These are phyloP conservation scores for Gymnoscopelus braueri DNA, from an alignment of 2,797 vertebrate genomes.

Conservation along the genomic window DNA sequence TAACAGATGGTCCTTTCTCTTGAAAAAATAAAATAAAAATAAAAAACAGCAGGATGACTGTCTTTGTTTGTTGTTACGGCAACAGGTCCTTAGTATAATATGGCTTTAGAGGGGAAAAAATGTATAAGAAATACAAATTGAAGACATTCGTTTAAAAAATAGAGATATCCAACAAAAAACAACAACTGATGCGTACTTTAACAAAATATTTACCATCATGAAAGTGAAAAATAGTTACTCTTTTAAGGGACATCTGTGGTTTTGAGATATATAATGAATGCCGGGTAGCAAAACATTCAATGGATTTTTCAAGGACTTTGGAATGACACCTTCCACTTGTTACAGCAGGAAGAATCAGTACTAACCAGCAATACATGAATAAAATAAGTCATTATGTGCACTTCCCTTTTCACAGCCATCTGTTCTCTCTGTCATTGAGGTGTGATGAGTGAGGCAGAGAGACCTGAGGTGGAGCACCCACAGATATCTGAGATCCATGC, in stretches of 20 bases:
- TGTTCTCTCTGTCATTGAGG: not conserved
- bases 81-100: conserved; percentile 6
- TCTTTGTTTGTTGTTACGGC: not conserved
- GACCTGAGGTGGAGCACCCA: not conserved
- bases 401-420: not conserved
- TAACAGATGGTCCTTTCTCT: conserved; percentile 40
- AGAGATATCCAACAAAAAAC: not conserved
- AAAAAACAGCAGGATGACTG: not conserved
- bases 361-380: too few relatives aligned
- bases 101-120: conserved; percentile 36
- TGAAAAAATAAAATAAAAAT: conserved; percentile 10
- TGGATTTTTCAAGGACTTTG: too few relatives aligned
- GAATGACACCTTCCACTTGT: not conserved
- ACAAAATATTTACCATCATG: not conserved
- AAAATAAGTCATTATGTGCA: too few relatives aligned
- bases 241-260: too few relatives aligned
- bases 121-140: not conserved
- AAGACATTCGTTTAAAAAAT: not conserved
- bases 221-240: not conserved
- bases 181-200: not conserved
- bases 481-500: conserved; percentile 9
- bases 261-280: too few relatives aligned
- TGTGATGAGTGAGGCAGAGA: conserved; percentile 13
- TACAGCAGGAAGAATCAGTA: conserved; percentile 2
- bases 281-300: too few relatives aligned